A percentile compares a stretch with the other conserved stretches of the same genome.
Evolutionary conservation across 1,140 invertebrate species (phyloP).

Genomic region (Gryllus bimaculatus): DNA sequence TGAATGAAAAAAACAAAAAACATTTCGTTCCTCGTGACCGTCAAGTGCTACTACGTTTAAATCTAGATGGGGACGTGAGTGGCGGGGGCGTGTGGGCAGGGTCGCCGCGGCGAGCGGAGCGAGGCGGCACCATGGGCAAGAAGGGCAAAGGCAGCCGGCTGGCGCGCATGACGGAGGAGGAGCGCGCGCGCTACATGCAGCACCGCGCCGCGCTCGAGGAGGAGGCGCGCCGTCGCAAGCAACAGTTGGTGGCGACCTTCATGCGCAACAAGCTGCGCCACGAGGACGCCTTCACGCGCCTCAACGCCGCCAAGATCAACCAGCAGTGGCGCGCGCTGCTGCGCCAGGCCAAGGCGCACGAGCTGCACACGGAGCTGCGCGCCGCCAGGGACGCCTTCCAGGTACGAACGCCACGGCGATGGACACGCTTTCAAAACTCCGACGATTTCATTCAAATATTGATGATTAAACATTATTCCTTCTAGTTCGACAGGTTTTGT

Average conservation of each 20-base stretch:
- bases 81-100: no score
- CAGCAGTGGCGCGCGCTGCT: slow-evolving; percentile 69
- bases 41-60: no score
- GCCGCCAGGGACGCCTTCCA: background rate
- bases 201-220: slow-evolving; percentile 67
- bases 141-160: slow-evolving; percentile 61
- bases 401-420: no score
- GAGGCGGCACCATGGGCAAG: slow-evolving; percentile 31
- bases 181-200: slow-evolving; percentile 63
- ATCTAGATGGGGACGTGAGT: no score
- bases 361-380: background rate
- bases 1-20: no score
- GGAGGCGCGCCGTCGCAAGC: slow-evolving; percentile 61
- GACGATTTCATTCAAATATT: no score
- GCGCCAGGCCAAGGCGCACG: slow-evolving; percentile 57
- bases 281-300: slow-evolving; percentile 62
- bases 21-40: no score
- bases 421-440: no score
- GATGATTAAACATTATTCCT: no score
- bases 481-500: no score
- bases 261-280: slow-evolving; percentile 71
- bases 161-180: slow-evolving; percentile 71
- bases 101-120: no score
- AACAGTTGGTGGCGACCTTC: slow-evolving; percentile 63
- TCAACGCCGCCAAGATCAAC: slow-evolving; percentile 74